Conservation (phyloP, 2,888 invertebrate genomes). For the Hemaris fuciformis region DNA sequence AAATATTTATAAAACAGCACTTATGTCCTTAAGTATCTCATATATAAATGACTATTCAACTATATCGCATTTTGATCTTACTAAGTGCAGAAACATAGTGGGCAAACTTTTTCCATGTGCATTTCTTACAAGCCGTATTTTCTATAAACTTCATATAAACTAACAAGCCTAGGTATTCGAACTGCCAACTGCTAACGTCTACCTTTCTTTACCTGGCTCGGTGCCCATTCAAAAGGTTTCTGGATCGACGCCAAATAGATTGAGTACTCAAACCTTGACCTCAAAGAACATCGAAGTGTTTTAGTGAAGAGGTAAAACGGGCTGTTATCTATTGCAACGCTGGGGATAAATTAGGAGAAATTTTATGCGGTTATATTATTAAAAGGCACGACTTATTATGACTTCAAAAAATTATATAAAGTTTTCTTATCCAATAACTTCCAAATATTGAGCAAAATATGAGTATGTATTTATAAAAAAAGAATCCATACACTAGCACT, state of each 20-base stretch:
- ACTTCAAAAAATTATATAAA: too few relatives aligned
- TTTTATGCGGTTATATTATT: too few relatives aligned
- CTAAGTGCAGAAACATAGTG: background rate
- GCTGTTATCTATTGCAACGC: too few relatives aligned
- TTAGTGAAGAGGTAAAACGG: background rate
- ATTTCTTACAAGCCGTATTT: background rate
- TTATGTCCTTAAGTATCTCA: too few relatives aligned
- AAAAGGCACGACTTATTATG: too few relatives aligned
- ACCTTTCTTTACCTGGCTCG: slow-evolving; percentile 55
- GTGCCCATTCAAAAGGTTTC: slow-evolving; percentile 47
- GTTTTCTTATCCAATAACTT: too few relatives aligned
- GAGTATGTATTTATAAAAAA: too few relatives aligned
- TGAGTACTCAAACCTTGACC: slow-evolving; percentile 54
- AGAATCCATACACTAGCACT: too few relatives aligned
- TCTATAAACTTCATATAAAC: slow-evolving; percentile 2
- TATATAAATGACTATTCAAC: background rate
- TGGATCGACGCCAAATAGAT: slow-evolving; percentile 62
- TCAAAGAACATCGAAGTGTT: slow-evolving; percentile 27
- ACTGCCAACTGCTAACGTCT: slow-evolving; percentile 48
- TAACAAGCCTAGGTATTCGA: slow-evolving; percentile 11
- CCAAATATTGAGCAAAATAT: too few relatives aligned
- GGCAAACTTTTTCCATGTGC: background rate
- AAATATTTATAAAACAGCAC: too few relatives aligned
- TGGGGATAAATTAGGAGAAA: too few relatives aligned
- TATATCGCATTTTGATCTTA: background rate